phyloP scores from a whole-genome alignment of 2,113 vertebrate genomes.

The Ammodytes dubius region DNA sequence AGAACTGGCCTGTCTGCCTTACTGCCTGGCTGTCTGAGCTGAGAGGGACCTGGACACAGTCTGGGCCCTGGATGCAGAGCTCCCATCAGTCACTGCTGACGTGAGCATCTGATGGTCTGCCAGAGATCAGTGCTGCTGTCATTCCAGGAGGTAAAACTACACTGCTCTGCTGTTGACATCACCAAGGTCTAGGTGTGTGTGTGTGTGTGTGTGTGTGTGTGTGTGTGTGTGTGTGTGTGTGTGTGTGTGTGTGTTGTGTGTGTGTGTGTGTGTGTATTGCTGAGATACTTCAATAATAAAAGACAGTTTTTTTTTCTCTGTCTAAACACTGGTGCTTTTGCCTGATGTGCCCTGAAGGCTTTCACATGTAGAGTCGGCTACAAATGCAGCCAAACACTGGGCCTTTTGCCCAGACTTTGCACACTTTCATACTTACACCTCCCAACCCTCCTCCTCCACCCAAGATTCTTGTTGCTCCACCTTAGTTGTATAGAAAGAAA shows the following conservation, averaged over 20 bases:
- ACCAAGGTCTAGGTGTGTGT: conserved; percentile 41
- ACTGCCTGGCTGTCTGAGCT: conserved; percentile 58
- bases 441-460: conserved; percentile 21
- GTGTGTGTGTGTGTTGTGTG: conserved; percentile 40
- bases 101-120: conserved; percentile 73
- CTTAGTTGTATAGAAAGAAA: conserved; percentile 43
- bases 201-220: no score
- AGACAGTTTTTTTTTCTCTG: conserved; percentile 16
- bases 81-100: conserved; percentile 78
- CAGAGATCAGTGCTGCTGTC: conserved; percentile 72
- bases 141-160: conserved; percentile 62
- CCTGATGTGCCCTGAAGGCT: conserved; percentile 76
- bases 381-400: conserved; percentile 68
- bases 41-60: conserved; percentile 58
- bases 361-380: conserved; percentile 74
- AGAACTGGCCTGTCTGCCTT: conserved; percentile 42
- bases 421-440: conserved; percentile 39
- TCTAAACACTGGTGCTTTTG: conserved; percentile 64
- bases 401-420: conserved; percentile 70
- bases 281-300: conserved; percentile 67
- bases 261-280: conserved; percentile 52
- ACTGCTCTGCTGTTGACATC: conserved; percentile 60
- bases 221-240: no score
- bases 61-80: conserved; percentile 56
- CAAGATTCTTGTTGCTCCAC: conserved; percentile 29